phyloP scores from a whole-genome alignment of 2,113 vertebrate genomes.

The Leptobrachium leishanense region DNA sequence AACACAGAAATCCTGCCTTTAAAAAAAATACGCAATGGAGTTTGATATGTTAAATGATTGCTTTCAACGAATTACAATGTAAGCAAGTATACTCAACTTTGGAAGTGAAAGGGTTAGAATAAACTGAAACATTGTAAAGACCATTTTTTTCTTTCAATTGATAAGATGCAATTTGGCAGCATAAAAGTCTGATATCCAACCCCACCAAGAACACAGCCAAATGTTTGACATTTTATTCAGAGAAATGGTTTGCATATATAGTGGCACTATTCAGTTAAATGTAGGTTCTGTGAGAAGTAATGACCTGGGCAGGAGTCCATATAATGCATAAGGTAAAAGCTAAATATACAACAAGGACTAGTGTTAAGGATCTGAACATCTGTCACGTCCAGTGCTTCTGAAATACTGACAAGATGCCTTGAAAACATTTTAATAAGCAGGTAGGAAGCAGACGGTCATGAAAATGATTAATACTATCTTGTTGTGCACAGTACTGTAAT shows the following conservation, averaged over 20 bases:
- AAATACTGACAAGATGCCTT: slow-evolving; percentile 74
- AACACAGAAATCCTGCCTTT: no score
- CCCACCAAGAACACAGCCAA: background rate
- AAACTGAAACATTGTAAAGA: no score
- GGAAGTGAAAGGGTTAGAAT: no score
- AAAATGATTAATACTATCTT: slow-evolving; percentile 73
- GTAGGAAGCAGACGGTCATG: slow-evolving; percentile 74
- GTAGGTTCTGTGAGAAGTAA: slow-evolving; percentile 64
- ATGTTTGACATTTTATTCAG: slow-evolving; percentile 70
- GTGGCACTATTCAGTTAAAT: slow-evolving; percentile 65
- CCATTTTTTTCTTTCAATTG: no score
- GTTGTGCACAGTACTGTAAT: slow-evolving; percentile 73
- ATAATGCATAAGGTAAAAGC: slow-evolving; percentile 56
- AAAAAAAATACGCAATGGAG: no score
- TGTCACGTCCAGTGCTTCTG: slow-evolving; percentile 60
- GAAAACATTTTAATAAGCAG: slow-evolving; percentile 82
- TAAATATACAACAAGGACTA: slow-evolving; percentile 57
- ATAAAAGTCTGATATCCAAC: background rate
- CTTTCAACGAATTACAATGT: no score
- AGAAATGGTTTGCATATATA: slow-evolving; percentile 68
- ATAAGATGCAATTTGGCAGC: no score
- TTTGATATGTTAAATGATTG: no score
- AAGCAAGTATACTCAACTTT: no score
- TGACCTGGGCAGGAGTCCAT: slow-evolving; percentile 62
- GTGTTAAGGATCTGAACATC: slow-evolving; percentile 51